phyloP scores from a whole-genome alignment of 2,797 vertebrate species.

The Sphenopsis melanotis region DNA sequence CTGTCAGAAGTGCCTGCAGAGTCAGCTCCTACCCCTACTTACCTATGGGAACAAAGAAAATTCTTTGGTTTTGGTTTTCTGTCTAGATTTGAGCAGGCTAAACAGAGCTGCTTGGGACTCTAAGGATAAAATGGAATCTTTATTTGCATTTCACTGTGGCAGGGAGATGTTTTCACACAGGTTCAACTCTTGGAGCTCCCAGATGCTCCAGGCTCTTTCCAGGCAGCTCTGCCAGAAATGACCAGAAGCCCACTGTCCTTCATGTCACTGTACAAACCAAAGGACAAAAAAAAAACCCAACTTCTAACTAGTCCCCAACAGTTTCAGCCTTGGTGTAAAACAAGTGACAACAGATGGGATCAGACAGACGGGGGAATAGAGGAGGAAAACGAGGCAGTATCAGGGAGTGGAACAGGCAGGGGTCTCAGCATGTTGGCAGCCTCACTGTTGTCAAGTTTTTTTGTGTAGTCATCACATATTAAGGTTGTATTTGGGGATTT shows the following conservation, averaged over 20 bases:
- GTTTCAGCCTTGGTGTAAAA: not conserved
- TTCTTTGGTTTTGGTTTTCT: not conserved
- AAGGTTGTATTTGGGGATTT: not conserved
- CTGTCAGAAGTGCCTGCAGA: not conserved
- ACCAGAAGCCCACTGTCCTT: not conserved
- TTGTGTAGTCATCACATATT: not conserved
- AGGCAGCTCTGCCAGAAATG: not conserved
- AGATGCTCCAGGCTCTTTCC: not conserved
- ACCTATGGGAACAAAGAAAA: not conserved
- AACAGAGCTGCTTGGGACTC: not conserved
- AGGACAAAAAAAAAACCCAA: not conserved
- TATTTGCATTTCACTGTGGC: not conserved
- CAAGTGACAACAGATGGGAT: slow-evolving; percentile 46
- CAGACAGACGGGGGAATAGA: slow-evolving; percentile 33
- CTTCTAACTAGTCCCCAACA: not conserved
- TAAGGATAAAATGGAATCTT: rapidly evolving
- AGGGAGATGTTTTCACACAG: not conserved
- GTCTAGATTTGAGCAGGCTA: not conserved
- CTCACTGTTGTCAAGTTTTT: not conserved
- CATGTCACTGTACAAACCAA: not conserved
- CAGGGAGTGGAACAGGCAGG: slow-evolving; percentile 19
- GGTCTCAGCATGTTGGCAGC: not conserved
- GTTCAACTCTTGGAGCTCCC: not conserved
- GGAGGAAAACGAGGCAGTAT: not conserved
- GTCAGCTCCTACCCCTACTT: not conserved